Base-by-base conservation (phyloP, 2,113 vertebrate genomes). In the Amphiprion percula region DNA sequence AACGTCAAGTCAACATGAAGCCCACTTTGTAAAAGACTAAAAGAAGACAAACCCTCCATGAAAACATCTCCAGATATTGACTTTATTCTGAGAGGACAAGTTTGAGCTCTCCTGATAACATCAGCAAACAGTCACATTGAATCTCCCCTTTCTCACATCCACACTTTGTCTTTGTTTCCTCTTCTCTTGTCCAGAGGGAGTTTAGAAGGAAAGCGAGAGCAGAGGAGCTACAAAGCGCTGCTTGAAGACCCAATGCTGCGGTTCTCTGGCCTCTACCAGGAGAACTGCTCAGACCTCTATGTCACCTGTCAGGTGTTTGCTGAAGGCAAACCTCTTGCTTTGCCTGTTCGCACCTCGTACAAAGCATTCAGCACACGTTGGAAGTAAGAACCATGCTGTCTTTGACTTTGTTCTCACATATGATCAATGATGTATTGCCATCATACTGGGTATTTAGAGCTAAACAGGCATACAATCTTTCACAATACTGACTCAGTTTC, bases 291-390 rank as follows among this genome's bases (percentile, higher is more conserved):
- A 0, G 97, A 99, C 85, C 94, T 99, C 28, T 99, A 98, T 26
- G 98, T 99, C 60, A 99, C 98, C 58, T 98, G 97, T 80, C 97
- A 98, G 90, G 98, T 99, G 85, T 99, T 99, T 85, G 97, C 97
- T 14, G 98, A 99, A 86, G 98, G 98, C 4, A 99, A 99, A 6
- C 98, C 98, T 37, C 93, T 99, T 19, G 98, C 97, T 5, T 93
- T 99, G 69, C 97, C 97, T 0, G 97, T 99, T 63, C 96, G 97
- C 85, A 99, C 98, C 15, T 97, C 98, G 0, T 99, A 99, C 89
- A 99, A 99, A 86, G 97, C 98, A 0, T 99, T 99, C 91, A 99
- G 98, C 93, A 99, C 98, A 39, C 95, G 98, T 11, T 99, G 98
- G 98, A 99, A 99, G 98, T 99, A 95, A 97, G 98, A 96, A 15